These are phyloP conservation scores for Corbicula japonica DNA, from an alignment of 2,888 invertebrate genomes.

Conservation along the genomic window DNA sequence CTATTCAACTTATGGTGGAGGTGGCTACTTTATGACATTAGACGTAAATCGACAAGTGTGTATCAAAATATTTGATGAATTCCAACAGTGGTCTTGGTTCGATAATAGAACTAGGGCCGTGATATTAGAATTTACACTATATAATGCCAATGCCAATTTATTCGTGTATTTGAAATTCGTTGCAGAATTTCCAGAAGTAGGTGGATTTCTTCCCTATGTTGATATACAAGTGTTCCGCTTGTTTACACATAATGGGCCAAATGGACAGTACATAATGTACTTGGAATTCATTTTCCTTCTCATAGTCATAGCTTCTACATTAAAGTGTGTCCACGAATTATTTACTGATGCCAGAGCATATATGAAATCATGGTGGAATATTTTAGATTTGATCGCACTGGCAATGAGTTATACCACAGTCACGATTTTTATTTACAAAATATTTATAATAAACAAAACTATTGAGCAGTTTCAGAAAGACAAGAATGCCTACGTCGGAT, in stretches of 20 bases:
- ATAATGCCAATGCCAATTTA: slow-evolving; percentile 79
- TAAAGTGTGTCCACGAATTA: slow-evolving; percentile 61
- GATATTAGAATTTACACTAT: slow-evolving; percentile 82
- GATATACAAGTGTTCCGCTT: slow-evolving; percentile 72
- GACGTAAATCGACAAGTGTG: slow-evolving; percentile 64
- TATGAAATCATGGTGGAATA: slow-evolving; percentile 86
- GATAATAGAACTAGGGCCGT: slow-evolving; percentile 80
- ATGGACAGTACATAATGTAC: slow-evolving; percentile 67
- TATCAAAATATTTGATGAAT: slow-evolving; percentile 59
- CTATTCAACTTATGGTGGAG: slow-evolving; percentile 56
- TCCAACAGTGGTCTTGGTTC: slow-evolving; percentile 75
- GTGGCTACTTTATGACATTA: slow-evolving; percentile 67
- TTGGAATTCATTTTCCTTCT: slow-evolving; percentile 68
- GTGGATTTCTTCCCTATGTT: slow-evolving; percentile 66
- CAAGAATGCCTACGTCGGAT: slow-evolving; percentile 80
- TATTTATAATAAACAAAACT: slow-evolving; percentile 57
- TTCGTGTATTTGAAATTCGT: slow-evolving; percentile 75
- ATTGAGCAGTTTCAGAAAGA: slow-evolving; percentile 65
- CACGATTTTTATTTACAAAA: slow-evolving; percentile 78
- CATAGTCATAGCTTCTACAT: slow-evolving; percentile 56
- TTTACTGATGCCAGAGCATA: slow-evolving; percentile 73
- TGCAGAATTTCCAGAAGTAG: slow-evolving; percentile 79
- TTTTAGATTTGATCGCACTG: slow-evolving; percentile 84
- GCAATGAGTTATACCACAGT: slow-evolving; percentile 82
- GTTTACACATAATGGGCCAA: slow-evolving; percentile 58